phyloP scores from a whole-genome alignment of 2,888 invertebrate species.

The Agrotis puta region DNA sequence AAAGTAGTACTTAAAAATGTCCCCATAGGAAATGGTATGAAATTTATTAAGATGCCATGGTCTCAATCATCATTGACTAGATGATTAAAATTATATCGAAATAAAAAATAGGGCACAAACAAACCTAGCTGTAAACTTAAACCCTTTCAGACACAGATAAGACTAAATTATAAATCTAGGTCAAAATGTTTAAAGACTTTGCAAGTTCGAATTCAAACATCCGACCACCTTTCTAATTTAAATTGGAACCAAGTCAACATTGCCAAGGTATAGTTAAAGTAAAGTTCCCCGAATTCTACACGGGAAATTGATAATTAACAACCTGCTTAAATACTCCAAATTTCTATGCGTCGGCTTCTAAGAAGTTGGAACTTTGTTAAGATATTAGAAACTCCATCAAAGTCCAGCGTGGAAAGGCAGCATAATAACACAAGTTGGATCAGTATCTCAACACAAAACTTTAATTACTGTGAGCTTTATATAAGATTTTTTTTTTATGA shows the following conservation, averaged over 20 bases:
- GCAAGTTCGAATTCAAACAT: slow-evolving; percentile 30
- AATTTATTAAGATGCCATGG: background rate
- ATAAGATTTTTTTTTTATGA: slow-evolving; percentile 1
- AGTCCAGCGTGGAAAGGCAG: slow-evolving; percentile 49
- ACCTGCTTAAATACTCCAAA: slow-evolving; percentile 21
- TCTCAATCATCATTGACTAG: background rate
- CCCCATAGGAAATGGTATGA: too few relatives aligned
- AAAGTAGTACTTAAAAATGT: too few relatives aligned
- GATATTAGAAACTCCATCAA: slow-evolving; percentile 65
- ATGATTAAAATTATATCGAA: background rate
- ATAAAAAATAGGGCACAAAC: too few relatives aligned
- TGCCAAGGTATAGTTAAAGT: slow-evolving; percentile 5
- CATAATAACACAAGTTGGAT: slow-evolving; percentile 56
- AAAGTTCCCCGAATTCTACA: slow-evolving; percentile 23
- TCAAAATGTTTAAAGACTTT: slow-evolving; percentile 16
- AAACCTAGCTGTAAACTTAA: background rate
- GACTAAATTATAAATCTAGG: slow-evolving; percentile 10
- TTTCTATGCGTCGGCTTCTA: slow-evolving; percentile 31
- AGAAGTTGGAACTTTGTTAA: slow-evolving; percentile 55
- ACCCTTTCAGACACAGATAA: background rate
- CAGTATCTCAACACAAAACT: slow-evolving; percentile 49
- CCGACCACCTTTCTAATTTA: slow-evolving; percentile 26
- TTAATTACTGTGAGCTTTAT: slow-evolving; percentile 55
- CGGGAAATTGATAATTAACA: slow-evolving; percentile 42
- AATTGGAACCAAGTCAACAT: slow-evolving; percentile 46